phyloP scores from a whole-genome alignment of 2,113 vertebrate genomes.

The Eretmochelys imbricata region DNA sequence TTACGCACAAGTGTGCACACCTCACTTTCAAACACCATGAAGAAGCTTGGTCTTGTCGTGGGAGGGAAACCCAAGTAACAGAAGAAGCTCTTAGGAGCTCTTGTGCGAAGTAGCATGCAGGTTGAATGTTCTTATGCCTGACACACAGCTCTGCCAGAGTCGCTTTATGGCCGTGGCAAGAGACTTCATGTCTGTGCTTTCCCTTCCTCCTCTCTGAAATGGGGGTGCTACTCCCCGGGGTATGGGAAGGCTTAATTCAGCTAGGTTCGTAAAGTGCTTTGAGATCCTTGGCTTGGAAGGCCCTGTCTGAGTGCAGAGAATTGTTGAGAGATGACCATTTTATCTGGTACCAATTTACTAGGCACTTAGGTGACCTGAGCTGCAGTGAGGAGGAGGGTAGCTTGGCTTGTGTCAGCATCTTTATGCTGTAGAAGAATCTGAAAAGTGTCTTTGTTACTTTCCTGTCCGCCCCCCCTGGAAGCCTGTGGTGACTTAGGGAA shows the following conservation, averaged over 20 bases:
- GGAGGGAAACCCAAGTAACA: not conserved
- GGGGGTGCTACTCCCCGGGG: not conserved
- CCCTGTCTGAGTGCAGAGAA: not conserved
- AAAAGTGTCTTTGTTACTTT: not conserved
- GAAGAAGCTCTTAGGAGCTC: not conserved
- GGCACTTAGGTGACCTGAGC: not conserved
- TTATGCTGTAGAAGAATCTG: not conserved
- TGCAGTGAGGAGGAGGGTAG: not conserved
- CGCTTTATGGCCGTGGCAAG: not conserved
- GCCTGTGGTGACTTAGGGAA: not conserved
- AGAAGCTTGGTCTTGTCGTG: not conserved
- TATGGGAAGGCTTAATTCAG: not conserved
- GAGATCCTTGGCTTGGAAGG: not conserved
- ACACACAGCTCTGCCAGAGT: not conserved
- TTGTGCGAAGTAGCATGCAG: not conserved
- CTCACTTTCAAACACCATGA: not conserved
- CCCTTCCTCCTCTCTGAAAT: not conserved
- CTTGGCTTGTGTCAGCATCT: not conserved
- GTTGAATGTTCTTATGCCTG: not conserved
- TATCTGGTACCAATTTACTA: not conserved
- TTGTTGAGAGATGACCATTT: not conserved
- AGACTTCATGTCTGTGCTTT: not conserved
- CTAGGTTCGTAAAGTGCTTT: not conserved
- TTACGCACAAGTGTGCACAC: not conserved
- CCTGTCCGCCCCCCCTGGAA: not conserved